Evolutionary conservation across 1,140 invertebrate species (phyloP), one percentile per base, ranked within the genome.

Genomic region (Bombyx mandarina): DNA sequence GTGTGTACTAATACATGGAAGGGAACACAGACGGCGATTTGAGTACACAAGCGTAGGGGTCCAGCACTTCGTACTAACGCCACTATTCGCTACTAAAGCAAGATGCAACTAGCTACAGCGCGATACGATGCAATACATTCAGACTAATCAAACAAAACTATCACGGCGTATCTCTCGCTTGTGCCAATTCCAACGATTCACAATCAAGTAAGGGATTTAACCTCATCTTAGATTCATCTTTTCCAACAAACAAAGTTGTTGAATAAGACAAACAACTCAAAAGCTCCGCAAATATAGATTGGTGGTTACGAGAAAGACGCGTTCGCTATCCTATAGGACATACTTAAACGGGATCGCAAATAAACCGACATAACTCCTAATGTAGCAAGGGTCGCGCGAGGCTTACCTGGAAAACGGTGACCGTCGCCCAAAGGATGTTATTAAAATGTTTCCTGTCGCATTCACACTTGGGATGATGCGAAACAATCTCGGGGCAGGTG

Each of bases 361-460:
- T 82, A 79, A 85, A 86, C 77, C 77, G 71, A 77, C 74, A 75
- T 76, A 58, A 71, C 72, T 78, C 71, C 66, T 75, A 68, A 66
- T 76, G 68, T 35, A 35, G 72, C 79, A 65, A 63, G 73, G 71
- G 65, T 69, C 62, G 69, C 61, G 66, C 69, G 69, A 77, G 61
- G 86, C 92, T 93, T 94, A 98, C 97, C 96, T 98, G 97, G 88
- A 98, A 98, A 52, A 98, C 96, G 74, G 97, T 98, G 86, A 98
- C 95, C 67, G 96, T 97, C 65, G 96, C 95, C 95, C 96, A 97
- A 67, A 97, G 92, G 90, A 98, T 94, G 91, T 95, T 96, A 93
- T 98, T 97, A 93, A 97, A 98, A 91, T 98, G 96, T 91, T 97
- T 98, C 83, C 97, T 92, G 92, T 97, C 96, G 91, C 96, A 98